Base-by-base conservation (phyloP, 2,888 invertebrate species). In the Sipha maydis region DNA sequence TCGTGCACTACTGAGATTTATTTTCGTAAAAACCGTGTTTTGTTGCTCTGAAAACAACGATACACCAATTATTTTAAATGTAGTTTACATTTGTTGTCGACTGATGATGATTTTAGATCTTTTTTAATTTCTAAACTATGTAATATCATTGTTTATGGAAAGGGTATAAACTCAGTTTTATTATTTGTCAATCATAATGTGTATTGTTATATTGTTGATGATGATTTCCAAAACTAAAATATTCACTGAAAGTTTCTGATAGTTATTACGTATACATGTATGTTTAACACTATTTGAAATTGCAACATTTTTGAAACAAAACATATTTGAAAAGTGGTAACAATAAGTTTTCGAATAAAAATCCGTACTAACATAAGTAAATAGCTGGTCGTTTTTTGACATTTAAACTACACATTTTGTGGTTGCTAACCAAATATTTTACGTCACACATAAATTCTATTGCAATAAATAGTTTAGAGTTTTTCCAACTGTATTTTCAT, bases 321-420 rank as follows among this genome's bases (percentile, higher is more conserved):
- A 84, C 41, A 61, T 28, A 84, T 61, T 83, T 84, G 38, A 9
- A 84, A 75, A 75, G 56, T 83, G 38, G 61, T 38, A 28, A 61
- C 56, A 25, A 34, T 83, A 83, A 73, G 83, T 83, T 83, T 83
- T n/a, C 4, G 34, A 83, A 83, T 41, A 80, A 67, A 73, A 83
- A 73, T 71, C 41, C n/a, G 69, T 28, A 31, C 19, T 14, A n/a
- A 54, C 19, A n/a, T 34, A 56, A 54, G 34, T 83, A 83, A 73
- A 69, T 73, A 56, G 48, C 31, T 31, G 48, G 73, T 83, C 54
- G 73, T 73, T 73, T 83, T 48, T 83, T 73, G 71, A 73, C 54
- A 38, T 83, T 54, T 25, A 31, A 54, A 48, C 54, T 31, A 54
- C 54, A 48, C 54, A 48, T 73, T 54, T 54, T 54, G 19, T 48